A percentile compares a stretch with the other conserved stretches of the same genome.
Conservation (phyloP, 1,140 invertebrate species). For the Manduca sexta region DNA sequence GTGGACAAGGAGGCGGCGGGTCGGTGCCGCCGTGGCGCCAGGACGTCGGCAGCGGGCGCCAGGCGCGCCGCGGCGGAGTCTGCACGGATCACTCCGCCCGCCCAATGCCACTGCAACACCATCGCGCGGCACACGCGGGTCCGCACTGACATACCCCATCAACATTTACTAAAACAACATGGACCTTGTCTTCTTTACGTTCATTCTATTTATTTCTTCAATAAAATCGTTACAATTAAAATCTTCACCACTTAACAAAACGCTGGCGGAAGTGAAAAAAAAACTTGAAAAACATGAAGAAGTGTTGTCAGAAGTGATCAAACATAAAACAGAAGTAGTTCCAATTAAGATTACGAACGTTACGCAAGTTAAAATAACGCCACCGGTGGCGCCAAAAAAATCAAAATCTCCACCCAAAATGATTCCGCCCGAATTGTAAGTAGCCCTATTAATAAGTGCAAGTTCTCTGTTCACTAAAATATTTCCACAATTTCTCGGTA, state of each 20-base stretch:
- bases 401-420: conserved; percentile 19
- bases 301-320: conserved; percentile 29
- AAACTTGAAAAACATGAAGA: conserved; percentile 42
- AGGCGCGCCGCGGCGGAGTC: conserved; percentile 8
- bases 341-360: conserved; percentile 44
- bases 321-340: conserved; percentile 38
- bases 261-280: conserved; percentile 35
- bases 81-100: conserved; percentile 7
- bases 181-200: background rate
- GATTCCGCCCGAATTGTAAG: conserved; percentile 39
- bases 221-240: conserved; percentile 12
- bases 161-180: background rate
- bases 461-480: no score
- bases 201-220: background rate
- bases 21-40: conserved; percentile 20
- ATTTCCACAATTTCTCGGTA: background rate
- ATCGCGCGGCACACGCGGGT: no score
- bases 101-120: background rate
- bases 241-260: conserved; percentile 15
- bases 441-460: no score
- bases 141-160: background rate
- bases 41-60: conserved; percentile 20
- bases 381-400: conserved; percentile 19
- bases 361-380: conserved; percentile 29
- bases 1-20: background rate